A percentile compares a stretch with the other conserved stretches of the same genome.
These are phyloP conservation scores for Caenorhabditis latens DNA, from an alignment of 1,140 invertebrate species.

Conservation along the genomic window DNA sequence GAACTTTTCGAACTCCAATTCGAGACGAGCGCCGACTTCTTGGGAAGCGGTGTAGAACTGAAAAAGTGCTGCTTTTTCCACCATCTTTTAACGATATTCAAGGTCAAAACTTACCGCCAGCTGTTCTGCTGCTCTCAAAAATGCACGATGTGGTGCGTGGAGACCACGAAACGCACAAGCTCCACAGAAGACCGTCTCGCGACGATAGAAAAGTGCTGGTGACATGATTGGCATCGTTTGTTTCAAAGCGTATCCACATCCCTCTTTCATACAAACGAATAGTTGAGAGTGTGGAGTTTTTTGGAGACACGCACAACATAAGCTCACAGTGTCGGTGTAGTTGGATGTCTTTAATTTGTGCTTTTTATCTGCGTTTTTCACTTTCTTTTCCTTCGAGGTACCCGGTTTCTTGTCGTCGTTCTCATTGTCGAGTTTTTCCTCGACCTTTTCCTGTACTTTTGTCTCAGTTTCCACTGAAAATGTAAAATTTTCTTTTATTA, in stretches of 20 bases:
- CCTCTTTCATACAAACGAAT: not conserved
- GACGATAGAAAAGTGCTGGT: not conserved
- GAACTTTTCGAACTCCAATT: not conserved
- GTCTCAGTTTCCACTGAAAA: too few relatives aligned
- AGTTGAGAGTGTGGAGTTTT: not conserved
- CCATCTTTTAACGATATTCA: not conserved
- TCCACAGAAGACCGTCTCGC: conserved; percentile 4
- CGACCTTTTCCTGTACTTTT: too few relatives aligned
- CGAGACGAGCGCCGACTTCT: not conserved
- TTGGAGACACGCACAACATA: not conserved
- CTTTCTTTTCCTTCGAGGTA: too few relatives aligned
- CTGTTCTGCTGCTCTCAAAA: not conserved
- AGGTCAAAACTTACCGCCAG: not conserved
- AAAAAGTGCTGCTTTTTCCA: not conserved
- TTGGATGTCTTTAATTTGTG: too few relatives aligned
- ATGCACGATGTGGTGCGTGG: not conserved
- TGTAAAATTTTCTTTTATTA: too few relatives aligned
- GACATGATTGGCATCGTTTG: not conserved
- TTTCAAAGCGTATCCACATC: not conserved
- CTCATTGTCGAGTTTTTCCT: too few relatives aligned
- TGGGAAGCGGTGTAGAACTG: not conserved
- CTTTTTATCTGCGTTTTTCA: too few relatives aligned
- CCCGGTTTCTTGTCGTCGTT: too few relatives aligned
- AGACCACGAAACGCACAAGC: not conserved
- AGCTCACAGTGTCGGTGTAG: not conserved